Evolutionary conservation across 2,113 vertebrate genomes (phyloP).

Genomic region (Stegostoma tigrinum): DNA sequence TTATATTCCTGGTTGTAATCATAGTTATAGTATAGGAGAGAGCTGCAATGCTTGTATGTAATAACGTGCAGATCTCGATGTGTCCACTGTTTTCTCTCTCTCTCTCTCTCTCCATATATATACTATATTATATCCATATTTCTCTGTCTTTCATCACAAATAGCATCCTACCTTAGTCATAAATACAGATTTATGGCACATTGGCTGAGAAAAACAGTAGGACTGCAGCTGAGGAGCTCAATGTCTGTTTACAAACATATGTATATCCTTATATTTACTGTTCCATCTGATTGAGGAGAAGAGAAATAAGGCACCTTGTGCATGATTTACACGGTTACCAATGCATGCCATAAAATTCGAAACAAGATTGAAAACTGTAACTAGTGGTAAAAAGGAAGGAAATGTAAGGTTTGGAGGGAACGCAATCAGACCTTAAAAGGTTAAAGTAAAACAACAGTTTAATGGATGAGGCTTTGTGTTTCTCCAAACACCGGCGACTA

Average conservation of each 20-base stretch:
- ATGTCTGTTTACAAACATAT: background rate
- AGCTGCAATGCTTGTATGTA: background rate
- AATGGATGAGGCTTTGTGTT: background rate
- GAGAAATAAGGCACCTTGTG: background rate
- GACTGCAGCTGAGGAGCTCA: background rate
- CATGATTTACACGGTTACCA: background rate
- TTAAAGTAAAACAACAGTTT: background rate
- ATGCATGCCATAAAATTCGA: background rate
- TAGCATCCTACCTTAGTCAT: background rate
- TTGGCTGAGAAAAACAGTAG: background rate
- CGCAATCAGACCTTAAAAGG: background rate
- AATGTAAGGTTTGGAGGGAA: background rate
- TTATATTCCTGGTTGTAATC: background rate
- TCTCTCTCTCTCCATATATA: no score
- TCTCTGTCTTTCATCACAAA: background rate
- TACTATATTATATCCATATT: background rate
- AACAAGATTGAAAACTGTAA: slow-evolving; percentile 8
- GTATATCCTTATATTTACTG: background rate
- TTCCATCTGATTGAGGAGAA: background rate
- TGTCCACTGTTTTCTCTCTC: background rate
- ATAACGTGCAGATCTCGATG: background rate
- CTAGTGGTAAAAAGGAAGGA: background rate
- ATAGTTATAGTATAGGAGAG: background rate
- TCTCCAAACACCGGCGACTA: background rate
- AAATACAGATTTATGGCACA: background rate